phyloP scores from a whole-genome alignment of 2,888 invertebrate genomes.

The Myopa testacea region DNA sequence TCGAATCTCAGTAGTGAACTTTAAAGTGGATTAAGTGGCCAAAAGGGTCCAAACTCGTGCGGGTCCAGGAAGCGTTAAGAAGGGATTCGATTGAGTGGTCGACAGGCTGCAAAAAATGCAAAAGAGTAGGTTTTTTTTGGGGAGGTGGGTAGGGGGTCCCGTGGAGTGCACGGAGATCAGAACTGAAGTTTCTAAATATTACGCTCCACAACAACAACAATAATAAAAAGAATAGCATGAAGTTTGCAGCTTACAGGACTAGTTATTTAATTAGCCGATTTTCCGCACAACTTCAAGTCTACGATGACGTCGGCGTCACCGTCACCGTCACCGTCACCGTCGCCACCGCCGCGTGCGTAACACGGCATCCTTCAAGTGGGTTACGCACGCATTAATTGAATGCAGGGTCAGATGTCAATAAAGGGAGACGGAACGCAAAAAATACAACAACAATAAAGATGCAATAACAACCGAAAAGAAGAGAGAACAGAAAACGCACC shows the following conservation, averaged over 20 bases:
- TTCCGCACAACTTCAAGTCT: not conserved
- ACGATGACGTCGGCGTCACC: not conserved
- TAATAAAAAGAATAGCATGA: too few species aligned
- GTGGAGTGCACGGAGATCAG: too few species aligned
- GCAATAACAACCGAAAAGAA: conserved; percentile 1
- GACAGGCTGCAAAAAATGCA: too few species aligned
- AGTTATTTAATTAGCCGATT: not conserved
- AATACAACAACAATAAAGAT: conserved; percentile 34
- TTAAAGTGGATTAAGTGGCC: too few species aligned
- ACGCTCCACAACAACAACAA: not conserved
- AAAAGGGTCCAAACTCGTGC: too few species aligned
- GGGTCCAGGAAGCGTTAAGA: too few species aligned
- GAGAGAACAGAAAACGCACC: not conserved
- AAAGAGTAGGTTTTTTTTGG: too few species aligned
- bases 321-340: too few species aligned
- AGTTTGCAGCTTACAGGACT: not conserved
- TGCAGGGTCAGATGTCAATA: conserved; percentile 35
- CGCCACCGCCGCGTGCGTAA: conserved; percentile 9
- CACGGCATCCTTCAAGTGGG: conserved; percentile 7
- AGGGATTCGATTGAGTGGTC: too few species aligned
- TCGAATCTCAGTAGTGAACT: too few species aligned
- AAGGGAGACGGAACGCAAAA: conserved; percentile 44
- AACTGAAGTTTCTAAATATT: too few species aligned
- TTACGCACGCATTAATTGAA: conserved; percentile 32
- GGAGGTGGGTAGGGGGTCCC: too few species aligned